phyloP scores from a whole-genome alignment of 2,888 invertebrate species.

The Zygaena filipendulae region DNA sequence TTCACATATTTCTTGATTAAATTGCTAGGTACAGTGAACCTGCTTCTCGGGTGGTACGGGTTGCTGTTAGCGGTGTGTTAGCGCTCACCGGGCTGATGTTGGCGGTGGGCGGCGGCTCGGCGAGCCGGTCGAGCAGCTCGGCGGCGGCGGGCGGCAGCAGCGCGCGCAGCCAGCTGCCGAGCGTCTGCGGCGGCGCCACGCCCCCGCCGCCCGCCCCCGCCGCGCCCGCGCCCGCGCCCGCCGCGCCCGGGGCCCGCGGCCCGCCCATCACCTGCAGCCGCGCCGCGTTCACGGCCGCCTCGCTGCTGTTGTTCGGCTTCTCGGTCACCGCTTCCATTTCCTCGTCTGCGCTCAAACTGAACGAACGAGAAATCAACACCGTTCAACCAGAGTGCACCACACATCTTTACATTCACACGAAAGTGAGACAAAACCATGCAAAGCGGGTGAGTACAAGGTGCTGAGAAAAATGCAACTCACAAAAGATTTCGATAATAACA shows the following conservation, averaged over 20 bases:
- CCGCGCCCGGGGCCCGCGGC: constrained; percentile 19
- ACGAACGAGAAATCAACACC: too few species aligned
- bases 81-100: constrained; percentile 36
- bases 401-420: too few species aligned
- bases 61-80: too few species aligned
- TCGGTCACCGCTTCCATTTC: constrained; percentile 41
- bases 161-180: constrained; percentile 47
- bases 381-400: too few species aligned
- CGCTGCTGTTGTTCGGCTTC: constrained; percentile 26
- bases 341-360: constrained; percentile 41
- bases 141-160: constrained; percentile 39
- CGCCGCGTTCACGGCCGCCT: constrained; percentile 32
- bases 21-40: too few species aligned
- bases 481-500: too few species aligned
- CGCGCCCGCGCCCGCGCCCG: constrained; percentile 21
- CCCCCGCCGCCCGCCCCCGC: constrained; percentile 23
- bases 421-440: too few species aligned
- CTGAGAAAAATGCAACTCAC: too few species aligned
- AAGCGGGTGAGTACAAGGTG: too few species aligned
- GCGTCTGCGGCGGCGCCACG: constrained; percentile 31
- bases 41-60: too few species aligned
- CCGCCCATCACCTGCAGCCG: constrained; percentile 46
- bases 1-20: too few species aligned
- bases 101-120: constrained; percentile 38
- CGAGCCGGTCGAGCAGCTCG: constrained; percentile 38